Evolutionary conservation across 2,888 invertebrate species (phyloP), one percentile per base, ranked within the genome.

Genomic region (Sinhomidia bicolor): DNA sequence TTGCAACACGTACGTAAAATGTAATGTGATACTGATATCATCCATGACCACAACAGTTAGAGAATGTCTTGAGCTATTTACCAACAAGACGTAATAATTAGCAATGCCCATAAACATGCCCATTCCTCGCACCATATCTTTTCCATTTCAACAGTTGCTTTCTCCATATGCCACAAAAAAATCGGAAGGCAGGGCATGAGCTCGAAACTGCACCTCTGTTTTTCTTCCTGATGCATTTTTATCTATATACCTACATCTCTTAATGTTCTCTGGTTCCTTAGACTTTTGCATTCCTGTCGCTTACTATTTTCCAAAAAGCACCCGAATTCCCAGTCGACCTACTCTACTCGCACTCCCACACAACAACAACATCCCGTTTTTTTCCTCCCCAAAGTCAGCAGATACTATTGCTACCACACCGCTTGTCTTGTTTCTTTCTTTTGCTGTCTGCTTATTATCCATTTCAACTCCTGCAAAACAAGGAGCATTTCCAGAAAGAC

Each of bases 241-340:
- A 41, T 9, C 60, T 26, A 9, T 26, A 26, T 26, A 23, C 60
- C 23, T 14, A 9, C 26, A 23, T 26, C 57, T 57, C 57, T 20
- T 23, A 4, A 20, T 14, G 4, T 32, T 65, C 20, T 4, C n/a
- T 51, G n/a, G n/a, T n/a, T n/a, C n/a, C n/a, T n/a, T n/a, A n/a
- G n/a, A n/a, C n/a, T n/a, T n/a, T n/a, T n/a, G n/a, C n/a, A n/a
- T n/a, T n/a, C n/a, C n/a, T n/a, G n/a, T n/a, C n/a, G n/a, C n/a
- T n/a, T n/a, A n/a, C n/a, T n/a, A n/a, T 51, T 51, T 29, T 14
- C 12, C 9, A 47, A 76, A 76, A 29, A n/a, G 7, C 32, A 54
- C 51, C 62, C 68, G 68, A 82, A 82, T 68, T 82, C 82, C 82
- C 82, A 82, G 17, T 51, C 51, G 65, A 68, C 68, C 65, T 82